phyloP scores from a whole-genome alignment of 1,140 invertebrate species.

The Branchinecta lindahli region DNA sequence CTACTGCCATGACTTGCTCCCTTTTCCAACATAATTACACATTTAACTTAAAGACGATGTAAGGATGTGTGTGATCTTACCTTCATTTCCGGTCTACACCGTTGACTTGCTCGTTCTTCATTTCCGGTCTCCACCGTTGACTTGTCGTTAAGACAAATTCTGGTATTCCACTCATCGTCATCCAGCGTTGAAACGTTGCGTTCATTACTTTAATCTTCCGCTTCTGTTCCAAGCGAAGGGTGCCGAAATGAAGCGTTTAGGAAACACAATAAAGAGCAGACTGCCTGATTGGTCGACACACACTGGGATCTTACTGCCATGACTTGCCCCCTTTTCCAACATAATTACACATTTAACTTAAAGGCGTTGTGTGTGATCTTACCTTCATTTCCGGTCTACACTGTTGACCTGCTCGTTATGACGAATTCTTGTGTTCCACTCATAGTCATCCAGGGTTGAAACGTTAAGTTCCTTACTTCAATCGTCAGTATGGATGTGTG shows the following conservation, averaged over 20 bases:
- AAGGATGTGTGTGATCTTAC: background rate
- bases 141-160: background rate
- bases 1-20: constrained; percentile 1
- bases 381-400: constrained; percentile 1
- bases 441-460: background rate
- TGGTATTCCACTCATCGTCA: constrained; percentile 4
- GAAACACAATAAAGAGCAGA: constrained; percentile 1
- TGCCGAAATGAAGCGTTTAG: constrained; percentile 1
- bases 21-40: constrained; percentile 9
- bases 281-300: constrained; percentile 4
- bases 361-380: background rate
- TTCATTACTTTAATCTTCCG: too few relatives aligned
- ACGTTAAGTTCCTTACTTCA: background rate
- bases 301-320: background rate
- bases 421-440: background rate
- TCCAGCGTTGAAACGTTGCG: background rate
- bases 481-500: background rate
- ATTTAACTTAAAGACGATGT: constrained; percentile 4
- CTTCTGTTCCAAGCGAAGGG: too few relatives aligned
- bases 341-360: constrained; percentile 9
- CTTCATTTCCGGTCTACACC: constrained; percentile 1
- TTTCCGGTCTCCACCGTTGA: constrained; percentile 4
- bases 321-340: constrained; percentile 4
- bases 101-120: too few relatives aligned
- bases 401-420: background rate